phyloP scores from a whole-genome alignment of 2,888 invertebrate species.

The Ophonus ardosiacus region DNA sequence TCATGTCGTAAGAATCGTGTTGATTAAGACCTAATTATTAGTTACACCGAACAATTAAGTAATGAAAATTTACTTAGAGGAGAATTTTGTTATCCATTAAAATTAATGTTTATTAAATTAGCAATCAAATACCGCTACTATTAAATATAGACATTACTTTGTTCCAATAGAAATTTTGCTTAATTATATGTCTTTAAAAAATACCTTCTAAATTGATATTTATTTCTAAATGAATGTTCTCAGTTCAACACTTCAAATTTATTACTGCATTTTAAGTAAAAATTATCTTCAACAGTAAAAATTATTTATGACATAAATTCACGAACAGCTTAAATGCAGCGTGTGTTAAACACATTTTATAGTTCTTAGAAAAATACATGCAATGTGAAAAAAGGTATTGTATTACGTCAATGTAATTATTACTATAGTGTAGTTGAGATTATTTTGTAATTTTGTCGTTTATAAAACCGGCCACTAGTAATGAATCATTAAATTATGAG shows the following conservation, averaged over 20 bases:
- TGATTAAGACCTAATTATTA: constrained; percentile 36
- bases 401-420: background rate
- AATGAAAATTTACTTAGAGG: background rate
- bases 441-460: too few relatives aligned
- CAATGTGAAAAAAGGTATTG: too few relatives aligned
- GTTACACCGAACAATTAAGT: background rate
- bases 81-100: background rate
- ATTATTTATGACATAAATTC: background rate
- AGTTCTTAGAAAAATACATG: background rate
- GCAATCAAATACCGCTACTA: background rate
- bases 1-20: constrained; percentile 2
- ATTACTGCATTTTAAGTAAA: background rate
- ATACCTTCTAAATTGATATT: background rate
- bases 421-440: background rate
- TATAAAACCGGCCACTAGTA: too few relatives aligned
- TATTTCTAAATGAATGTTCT: background rate
- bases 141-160: background rate
- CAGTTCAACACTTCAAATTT: background rate
- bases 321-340: background rate
- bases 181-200: background rate
- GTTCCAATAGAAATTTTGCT: background rate
- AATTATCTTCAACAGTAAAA: background rate
- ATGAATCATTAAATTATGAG: too few relatives aligned
- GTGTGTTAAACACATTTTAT: background rate
- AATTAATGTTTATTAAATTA: background rate